Evolutionary conservation across 2,888 invertebrate species (phyloP).

Genomic region (Dichetophora obliterata): DNA sequence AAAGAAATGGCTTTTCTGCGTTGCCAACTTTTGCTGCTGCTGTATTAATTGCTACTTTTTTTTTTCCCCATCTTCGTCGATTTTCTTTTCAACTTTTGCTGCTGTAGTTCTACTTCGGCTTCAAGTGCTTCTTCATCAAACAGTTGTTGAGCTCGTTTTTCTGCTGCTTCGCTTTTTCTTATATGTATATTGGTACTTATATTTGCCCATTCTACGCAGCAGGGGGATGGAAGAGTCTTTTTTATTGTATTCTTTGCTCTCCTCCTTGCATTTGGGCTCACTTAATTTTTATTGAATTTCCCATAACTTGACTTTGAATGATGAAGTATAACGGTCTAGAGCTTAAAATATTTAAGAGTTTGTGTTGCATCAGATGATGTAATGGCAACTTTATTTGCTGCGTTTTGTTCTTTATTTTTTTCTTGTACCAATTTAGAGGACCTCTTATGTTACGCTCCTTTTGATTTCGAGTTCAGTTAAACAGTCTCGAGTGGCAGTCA

Average conservation of each 20-base stretch:
- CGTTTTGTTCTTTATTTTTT: background rate
- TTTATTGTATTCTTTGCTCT: too few relatives aligned
- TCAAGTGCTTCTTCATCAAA: background rate
- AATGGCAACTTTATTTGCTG: background rate
- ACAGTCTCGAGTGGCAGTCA: slow-evolving; percentile 17
- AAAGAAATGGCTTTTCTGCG: slow-evolving; percentile 31
- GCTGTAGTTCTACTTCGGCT: background rate
- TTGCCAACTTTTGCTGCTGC: slow-evolving; percentile 21
- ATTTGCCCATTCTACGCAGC: too few relatives aligned
- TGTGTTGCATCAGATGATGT: background rate
- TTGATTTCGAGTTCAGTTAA: background rate
- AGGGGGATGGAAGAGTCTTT: too few relatives aligned
- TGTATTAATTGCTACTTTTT: slow-evolving; percentile 5
- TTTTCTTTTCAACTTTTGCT: background rate
- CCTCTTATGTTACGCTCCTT: background rate
- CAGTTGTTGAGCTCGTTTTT: too few relatives aligned
- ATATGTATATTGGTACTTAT: too few relatives aligned
- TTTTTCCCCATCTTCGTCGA: background rate
- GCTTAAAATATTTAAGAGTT: background rate
- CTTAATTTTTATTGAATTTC: slow-evolving; percentile 20
- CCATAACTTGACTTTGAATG: slow-evolving; percentile 18
- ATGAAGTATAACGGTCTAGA: background rate
- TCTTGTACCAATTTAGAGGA: background rate
- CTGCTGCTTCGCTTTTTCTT: too few relatives aligned
- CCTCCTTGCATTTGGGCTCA: background rate